phyloP scores from a whole-genome alignment of 2,113 vertebrate genomes.

The Pandion haliaetus region DNA sequence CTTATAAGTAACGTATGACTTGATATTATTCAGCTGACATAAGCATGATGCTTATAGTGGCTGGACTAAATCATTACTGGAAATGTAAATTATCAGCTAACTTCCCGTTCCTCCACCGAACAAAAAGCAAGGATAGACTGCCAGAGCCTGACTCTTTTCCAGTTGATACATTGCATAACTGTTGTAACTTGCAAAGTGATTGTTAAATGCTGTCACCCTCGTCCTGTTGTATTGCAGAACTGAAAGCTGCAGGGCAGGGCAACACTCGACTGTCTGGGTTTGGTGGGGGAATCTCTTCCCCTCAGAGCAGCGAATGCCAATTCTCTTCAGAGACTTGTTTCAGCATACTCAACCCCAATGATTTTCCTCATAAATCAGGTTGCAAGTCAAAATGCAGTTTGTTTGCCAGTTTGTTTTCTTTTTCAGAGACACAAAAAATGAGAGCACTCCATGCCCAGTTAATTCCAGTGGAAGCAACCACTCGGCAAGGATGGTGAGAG shows the following conservation, averaged over 20 bases:
- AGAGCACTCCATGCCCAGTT: not conserved
- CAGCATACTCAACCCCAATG: not conserved
- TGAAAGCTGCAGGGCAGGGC: not conserved
- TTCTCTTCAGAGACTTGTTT: not conserved
- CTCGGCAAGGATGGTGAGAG: not conserved
- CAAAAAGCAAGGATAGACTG: not conserved
- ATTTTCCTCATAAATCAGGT: not conserved
- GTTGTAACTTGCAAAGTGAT: not conserved
- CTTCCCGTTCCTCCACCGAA: not conserved
- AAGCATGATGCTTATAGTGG: not conserved
- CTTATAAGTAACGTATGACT: not conserved
- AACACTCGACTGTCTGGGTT: not conserved
- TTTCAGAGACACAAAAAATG: not conserved
- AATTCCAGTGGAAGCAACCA: not conserved
- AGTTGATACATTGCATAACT: not conserved
- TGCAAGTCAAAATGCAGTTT: not conserved
- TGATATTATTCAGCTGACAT: not conserved
- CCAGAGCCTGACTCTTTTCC: not conserved
- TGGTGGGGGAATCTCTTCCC: not conserved
- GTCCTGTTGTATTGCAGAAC: not conserved
- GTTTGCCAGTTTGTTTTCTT: not conserved
- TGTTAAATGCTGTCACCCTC: not conserved
- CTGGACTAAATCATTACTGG: not conserved
- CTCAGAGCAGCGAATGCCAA: not conserved
- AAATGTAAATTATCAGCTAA: not conserved